Evolutionary conservation across 2,888 invertebrate species (phyloP).

Genomic region (Melipona bicolor): DNA sequence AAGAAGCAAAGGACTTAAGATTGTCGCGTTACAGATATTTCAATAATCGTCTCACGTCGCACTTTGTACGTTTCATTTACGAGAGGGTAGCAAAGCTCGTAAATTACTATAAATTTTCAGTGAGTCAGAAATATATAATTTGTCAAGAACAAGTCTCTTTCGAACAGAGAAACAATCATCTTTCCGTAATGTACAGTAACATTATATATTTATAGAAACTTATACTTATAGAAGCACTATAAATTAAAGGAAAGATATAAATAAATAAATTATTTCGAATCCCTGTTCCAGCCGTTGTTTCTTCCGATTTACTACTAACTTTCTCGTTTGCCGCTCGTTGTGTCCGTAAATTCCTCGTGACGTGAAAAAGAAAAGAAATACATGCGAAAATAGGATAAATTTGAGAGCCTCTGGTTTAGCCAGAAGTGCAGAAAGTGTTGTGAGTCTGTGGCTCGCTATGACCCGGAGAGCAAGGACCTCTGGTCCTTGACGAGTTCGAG

Average conservation of each 20-base stretch:
- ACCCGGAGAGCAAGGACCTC: constrained; percentile 82
- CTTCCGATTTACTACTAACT: no score
- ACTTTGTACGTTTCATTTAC: neutral
- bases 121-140: neutral
- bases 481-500: constrained; percentile 80
- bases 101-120: neutral
- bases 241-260: no score
- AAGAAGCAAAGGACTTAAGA: constrained; percentile 6
- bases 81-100: neutral
- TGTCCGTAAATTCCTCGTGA: neutral
- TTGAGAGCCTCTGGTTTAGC: constrained; percentile 62
- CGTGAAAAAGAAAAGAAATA: neutral
- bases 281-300: neutral
- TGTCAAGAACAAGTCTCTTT: no score
- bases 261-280: no score
- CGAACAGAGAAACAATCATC: no score
- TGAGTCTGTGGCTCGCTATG: constrained; percentile 76
- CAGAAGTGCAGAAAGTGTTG: constrained; percentile 72
- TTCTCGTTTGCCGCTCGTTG: neutral
- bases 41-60: neutral
- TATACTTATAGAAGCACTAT: no score
- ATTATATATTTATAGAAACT: no score
- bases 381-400: constrained; percentile 56
- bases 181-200: no score
- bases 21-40: constrained; percentile 24